Evolutionary conservation across 1,140 invertebrate genomes (phyloP), one percentile per base, ranked within the genome.

Genomic region (Diabrotica virgifera): DNA sequence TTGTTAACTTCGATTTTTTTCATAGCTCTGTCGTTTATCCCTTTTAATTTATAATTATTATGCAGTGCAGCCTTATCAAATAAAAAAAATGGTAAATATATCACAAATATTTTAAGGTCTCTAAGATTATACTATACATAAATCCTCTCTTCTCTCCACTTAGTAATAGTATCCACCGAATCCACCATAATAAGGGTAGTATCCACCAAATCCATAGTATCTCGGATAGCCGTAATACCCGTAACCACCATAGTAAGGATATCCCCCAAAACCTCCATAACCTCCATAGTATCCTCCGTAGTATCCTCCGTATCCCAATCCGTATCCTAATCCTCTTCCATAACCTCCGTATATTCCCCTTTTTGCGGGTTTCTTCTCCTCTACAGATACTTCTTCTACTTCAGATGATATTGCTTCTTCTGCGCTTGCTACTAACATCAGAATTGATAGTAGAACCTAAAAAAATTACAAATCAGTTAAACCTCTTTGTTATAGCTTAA

Each of bases 281-380:
- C 63, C 65, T 58, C 65, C 24, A 24, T 24, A 24, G 9, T 60
- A 54, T 63, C 66, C 66, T 24, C 24, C 24, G 24, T 24, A 24
- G 59, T 68, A 64, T 10, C 72, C 70, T 13, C 71, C 71, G 37
- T 65, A 67, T 0, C 66, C 64, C 6, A 54, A 36, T 5, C 68
- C 68, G 10, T 63, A 64, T 36, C 70, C 70, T 13, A 66, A 64
- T 36, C 65, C 69, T 3, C 61, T 53, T 24, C 69, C 69, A 46
- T 67, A 68, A 37, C 72, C 72, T 46, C 72, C 72, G 46, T 70
- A 72, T 5, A 70, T 69, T 36, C 68, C 70, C 59, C 70, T 57
- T 63, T 70, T 72, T 6, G 66, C 64, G 50, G 13, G 57, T 52
- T 54, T 61, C 58, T 37, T 54, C 35, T 11, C 46, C 52, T 52